Conservation (phyloP, 2,888 invertebrate genomes). For the Tenthredo amoena region DNA sequence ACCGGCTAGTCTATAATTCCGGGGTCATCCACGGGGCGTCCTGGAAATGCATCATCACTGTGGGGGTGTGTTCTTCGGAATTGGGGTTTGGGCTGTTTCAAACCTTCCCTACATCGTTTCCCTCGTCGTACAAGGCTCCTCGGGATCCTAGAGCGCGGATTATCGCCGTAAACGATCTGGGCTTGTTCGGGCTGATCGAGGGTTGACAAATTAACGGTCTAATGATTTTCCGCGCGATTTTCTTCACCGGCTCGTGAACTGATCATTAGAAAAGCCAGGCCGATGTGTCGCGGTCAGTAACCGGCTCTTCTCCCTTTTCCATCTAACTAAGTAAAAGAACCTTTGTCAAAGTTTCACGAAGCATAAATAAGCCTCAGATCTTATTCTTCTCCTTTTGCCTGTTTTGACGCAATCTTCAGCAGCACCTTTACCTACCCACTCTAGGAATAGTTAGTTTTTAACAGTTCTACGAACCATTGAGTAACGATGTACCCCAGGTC, state of each 20-base stretch:
- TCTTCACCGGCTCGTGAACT: background rate
- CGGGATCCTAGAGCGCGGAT: background rate
- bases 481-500: background rate
- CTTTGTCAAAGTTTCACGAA: background rate
- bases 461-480: conserved; percentile 2
- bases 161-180: conserved; percentile 24
- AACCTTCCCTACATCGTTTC: background rate
- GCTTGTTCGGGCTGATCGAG: conserved; percentile 15
- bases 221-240: conserved; percentile 18
- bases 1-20: conserved; percentile 18
- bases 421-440: background rate
- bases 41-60: conserved; percentile 36
- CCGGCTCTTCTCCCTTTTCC: background rate
- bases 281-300: background rate
- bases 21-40: conserved; percentile 37
- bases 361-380: conserved; percentile 4
- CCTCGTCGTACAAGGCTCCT: background rate
- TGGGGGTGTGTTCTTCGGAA: conserved; percentile 1
- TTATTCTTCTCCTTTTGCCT: background rate
- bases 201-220: conserved; percentile 43
- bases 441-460: background rate
- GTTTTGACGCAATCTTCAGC: background rate
- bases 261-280: background rate
- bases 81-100: background rate
- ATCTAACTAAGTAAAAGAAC: background rate